phyloP scores from a whole-genome alignment of 2,888 invertebrate genomes.

The Plemyria rubiginata region DNA sequence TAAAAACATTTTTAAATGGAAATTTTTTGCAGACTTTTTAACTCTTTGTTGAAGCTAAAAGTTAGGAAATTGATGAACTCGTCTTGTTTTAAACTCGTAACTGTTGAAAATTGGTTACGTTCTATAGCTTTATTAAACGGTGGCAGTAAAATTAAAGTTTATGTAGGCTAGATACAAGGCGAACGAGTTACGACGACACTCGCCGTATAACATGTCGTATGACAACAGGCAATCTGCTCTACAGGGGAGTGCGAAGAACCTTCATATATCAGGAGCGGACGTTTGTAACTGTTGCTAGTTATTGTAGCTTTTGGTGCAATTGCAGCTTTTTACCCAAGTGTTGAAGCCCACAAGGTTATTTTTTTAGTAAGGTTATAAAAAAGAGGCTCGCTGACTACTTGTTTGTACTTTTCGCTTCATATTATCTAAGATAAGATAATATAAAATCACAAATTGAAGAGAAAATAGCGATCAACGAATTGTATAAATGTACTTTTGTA shows the following conservation, averaged over 20 bases:
- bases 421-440: no score
- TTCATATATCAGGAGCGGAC: neutral
- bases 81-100: slow-evolving; percentile 11
- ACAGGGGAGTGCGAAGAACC: neutral
- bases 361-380: no score
- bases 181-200: slow-evolving; percentile 16
- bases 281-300: no score
- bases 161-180: slow-evolving; percentile 13
- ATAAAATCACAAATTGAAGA: no score
- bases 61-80: slow-evolving; percentile 16
- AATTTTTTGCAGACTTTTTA: slow-evolving; percentile 10
- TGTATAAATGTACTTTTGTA: no score
- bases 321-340: no score
- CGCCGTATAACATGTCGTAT: slow-evolving; percentile 20
- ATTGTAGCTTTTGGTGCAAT: no score
- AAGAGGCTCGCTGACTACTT: no score
- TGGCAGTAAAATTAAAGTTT: slow-evolving; percentile 19
- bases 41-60: slow-evolving; percentile 6
- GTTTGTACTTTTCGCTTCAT: no score
- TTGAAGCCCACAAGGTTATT: no score
- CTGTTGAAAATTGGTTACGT: slow-evolving; percentile 5
- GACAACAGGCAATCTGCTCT: slow-evolving; percentile 25
- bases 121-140: slow-evolving; percentile 10
- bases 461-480: no score
- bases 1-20: neutral